Base-by-base conservation (phyloP, 2,888 invertebrate genomes). In the Lamproptera curius region DNA sequence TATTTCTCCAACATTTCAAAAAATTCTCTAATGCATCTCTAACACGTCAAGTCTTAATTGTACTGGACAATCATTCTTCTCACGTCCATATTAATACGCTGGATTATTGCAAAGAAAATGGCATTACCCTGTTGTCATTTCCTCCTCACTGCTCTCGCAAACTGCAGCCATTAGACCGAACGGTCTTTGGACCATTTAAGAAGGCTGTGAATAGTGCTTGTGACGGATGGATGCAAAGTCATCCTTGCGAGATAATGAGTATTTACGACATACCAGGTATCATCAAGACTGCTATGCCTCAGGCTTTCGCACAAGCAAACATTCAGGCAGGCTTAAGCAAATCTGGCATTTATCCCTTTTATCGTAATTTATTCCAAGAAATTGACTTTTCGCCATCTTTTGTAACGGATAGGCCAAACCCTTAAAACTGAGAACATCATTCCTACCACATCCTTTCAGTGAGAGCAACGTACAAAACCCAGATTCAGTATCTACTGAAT, bases 201-300 rank as follows among this genome's bases (percentile, higher is more conserved):
- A 52, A 62, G 46, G 51, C 48, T 5, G 9, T 63, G 10, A 65
- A 63, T 40, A 14, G 55, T 4, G 47, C 61, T 0, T 52, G 54
- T 26, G 62, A 63, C 43, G 34, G 8, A 0, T 70, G 65, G 63
- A 59, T 70, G 59, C 35, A 55, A 38, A 63, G 16, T 14, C 16
- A 69, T 15, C 61, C 65, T 1, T 67, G 62, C 1, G 56, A 56
- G 46, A 59, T 61, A 0, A 65, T 68, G 58, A 40, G 59, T 0
- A 67, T 66, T 1, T 63, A 68, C 17, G 58, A 69, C 16, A 63
- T 70, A n/a, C 67, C 66, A 15, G 44, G 50, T 0, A 57, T 66
- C 20, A 41, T 60, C 1, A 36, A 16, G 4, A 42, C 33, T 37
- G 56, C 64, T 6, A 46, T 61, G 40, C 64, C 63, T 2, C 26